Evolutionary conservation across 2,888 invertebrate genomes (phyloP).

Genomic region (Nephrocerus scutellatus): DNA sequence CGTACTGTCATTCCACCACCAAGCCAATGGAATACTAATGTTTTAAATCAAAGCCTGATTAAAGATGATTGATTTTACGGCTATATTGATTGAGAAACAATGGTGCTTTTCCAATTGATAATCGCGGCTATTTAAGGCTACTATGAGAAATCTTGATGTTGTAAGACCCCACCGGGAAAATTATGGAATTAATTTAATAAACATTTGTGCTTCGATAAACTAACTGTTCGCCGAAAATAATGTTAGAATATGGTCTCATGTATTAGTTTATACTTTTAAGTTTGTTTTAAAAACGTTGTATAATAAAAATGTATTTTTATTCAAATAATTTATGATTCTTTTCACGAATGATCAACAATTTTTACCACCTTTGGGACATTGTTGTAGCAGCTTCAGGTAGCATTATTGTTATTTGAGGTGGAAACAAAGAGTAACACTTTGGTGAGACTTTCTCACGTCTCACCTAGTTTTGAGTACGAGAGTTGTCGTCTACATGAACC

Average conservation of each 20-base stretch:
- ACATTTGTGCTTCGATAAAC: not conserved
- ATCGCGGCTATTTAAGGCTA: conserved; percentile 2
- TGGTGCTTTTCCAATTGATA: not conserved
- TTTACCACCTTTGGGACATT: too few species aligned
- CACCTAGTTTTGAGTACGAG: too few species aligned
- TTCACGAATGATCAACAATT: too few species aligned
- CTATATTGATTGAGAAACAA: not conserved
- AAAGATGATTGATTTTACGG: conserved; percentile 1
- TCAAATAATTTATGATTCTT: too few species aligned
- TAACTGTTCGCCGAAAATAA: not conserved
- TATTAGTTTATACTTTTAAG: too few species aligned
- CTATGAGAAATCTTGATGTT: conserved; percentile 4
- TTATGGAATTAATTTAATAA: conserved; percentile 1
- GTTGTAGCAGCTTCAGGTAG: too few species aligned
- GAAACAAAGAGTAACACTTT: too few species aligned
- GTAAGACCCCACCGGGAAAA: not conserved
- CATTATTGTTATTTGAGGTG: too few species aligned
- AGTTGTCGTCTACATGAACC: too few species aligned
- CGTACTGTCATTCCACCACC: conserved; percentile 1
- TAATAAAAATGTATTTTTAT: too few species aligned
- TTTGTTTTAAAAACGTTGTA: too few species aligned
- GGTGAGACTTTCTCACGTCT: too few species aligned
- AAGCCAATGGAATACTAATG: conserved; percentile 4
- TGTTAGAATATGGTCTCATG: conserved; percentile 1
- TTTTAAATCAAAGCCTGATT: conserved; percentile 2